A percentile compares a stretch with the other conserved stretches of the same genome.
phyloP scores from a whole-genome alignment of 2,113 vertebrate genomes.

The Rynchops niger region DNA sequence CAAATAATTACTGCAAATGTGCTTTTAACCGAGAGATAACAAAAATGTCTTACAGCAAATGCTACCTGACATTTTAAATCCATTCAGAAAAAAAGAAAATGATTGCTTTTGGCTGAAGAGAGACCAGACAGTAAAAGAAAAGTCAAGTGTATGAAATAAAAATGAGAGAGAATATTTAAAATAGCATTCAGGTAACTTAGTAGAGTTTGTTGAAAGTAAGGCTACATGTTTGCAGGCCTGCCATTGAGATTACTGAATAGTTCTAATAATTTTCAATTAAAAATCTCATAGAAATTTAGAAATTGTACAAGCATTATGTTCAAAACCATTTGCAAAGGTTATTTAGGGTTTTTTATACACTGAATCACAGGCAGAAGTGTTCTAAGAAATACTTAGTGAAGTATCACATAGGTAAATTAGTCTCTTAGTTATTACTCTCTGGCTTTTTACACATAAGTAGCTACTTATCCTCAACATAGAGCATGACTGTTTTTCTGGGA shows the following conservation, averaged over 20 bases:
- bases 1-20: background rate
- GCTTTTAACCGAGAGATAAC: background rate
- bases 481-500: background rate
- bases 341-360: background rate
- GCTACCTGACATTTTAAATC: background rate
- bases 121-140: background rate
- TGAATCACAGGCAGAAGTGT: background rate
- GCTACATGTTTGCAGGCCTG: background rate
- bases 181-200: background rate
- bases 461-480: background rate
- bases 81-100: background rate
- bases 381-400: background rate
- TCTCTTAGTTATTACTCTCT: background rate
- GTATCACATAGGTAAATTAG: background rate
- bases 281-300: background rate
- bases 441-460: background rate
- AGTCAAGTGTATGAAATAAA: background rate
- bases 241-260: background rate
- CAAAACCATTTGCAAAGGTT: background rate
- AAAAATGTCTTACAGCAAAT: background rate
- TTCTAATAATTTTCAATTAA: background rate
- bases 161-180: background rate
- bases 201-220: background rate
- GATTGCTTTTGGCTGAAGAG: background rate
- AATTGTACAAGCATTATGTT: background rate